These are phyloP conservation scores for Xanthia togata DNA, from an alignment of 2,888 invertebrate species.

Conservation along the genomic window DNA sequence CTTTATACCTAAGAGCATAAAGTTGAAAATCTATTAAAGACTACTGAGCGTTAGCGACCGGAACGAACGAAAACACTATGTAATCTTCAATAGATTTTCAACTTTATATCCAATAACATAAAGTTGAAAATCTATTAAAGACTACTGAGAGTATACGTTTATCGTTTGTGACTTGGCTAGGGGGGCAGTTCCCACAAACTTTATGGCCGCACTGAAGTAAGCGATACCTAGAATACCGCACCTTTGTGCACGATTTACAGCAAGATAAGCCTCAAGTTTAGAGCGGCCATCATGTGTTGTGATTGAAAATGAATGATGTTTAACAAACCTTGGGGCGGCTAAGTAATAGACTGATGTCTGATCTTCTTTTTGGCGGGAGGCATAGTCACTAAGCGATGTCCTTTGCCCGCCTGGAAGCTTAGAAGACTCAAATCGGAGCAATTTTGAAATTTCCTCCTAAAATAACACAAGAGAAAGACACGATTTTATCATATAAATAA, in stretches of 20 bases:
- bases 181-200: constrained; percentile 6
- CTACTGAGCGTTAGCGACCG: no score
- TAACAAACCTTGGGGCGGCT: constrained; percentile 96
- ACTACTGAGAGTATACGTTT: no score
- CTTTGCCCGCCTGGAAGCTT: constrained; percentile 92
- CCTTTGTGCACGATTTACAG: background rate
- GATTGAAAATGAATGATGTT: background rate
- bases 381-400: constrained; percentile 95
- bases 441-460: constrained; percentile 97
- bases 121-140: no score
- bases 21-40: no score
- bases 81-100: no score
- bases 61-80: no score
- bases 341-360: constrained; percentile 97
- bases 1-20: no score
- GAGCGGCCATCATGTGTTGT: background rate
- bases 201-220: background rate
- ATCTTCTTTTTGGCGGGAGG: constrained; percentile 93
- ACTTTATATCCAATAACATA: no score
- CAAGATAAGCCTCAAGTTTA: background rate
- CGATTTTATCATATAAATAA: no score
- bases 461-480: constrained; percentile 14
- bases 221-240: background rate
- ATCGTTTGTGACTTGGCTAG: no score
- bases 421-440: constrained; percentile 98